Conservation (phyloP, 2,888 invertebrate genomes). For the Stenchaetothrips biformis region DNA sequence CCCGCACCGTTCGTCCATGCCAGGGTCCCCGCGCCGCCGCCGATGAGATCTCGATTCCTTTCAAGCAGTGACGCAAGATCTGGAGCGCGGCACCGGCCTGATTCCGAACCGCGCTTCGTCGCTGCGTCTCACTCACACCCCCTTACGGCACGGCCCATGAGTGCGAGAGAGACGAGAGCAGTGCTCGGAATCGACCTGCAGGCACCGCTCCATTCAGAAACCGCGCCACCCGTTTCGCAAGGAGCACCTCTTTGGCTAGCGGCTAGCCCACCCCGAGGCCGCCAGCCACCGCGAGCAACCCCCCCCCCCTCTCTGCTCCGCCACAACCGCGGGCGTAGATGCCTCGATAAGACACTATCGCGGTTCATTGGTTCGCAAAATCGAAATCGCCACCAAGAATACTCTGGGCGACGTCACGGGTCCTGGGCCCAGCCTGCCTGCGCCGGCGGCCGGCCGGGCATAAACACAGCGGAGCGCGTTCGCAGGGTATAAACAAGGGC, state of each 20-base stretch:
- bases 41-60: neutral
- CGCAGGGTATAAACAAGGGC: neutral
- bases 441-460: neutral
- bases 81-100: neutral
- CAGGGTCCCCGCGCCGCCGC: neutral
- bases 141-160: no score
- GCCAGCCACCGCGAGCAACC: neutral
- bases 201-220: no score
- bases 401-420: neutral
- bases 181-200: no score
- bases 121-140: neutral
- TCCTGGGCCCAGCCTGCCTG: no score
- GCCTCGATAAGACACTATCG: constrained; percentile 8
- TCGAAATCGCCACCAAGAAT: constrained; percentile 6
- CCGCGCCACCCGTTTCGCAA: neutral
- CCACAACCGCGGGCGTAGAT: neutral
- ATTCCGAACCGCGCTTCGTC: neutral
- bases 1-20: neutral
- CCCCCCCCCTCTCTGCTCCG: neutral
- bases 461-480: neutral
- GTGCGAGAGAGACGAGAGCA: no score
- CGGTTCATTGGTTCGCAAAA: constrained; percentile 22
- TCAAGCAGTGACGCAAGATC: neutral
- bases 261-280: no score
- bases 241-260: neutral